These are phyloP conservation scores for Lathronympha strigana DNA, from an alignment of 2,888 invertebrate genomes.

Conservation along the genomic window DNA sequence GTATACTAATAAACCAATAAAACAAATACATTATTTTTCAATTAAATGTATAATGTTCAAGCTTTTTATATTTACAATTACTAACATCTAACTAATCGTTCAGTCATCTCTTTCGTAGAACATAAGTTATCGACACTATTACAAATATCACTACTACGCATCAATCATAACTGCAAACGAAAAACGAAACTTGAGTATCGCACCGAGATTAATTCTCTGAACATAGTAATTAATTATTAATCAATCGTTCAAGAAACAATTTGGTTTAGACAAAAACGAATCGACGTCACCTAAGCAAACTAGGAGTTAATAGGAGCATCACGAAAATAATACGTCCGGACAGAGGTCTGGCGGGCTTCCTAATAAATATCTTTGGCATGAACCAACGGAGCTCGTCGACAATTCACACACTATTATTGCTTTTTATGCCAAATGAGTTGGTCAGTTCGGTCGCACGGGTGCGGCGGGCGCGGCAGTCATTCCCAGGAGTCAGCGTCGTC, in stretches of 20 bases:
- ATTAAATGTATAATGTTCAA: conserved; percentile 82
- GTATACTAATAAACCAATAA: conserved; percentile 53
- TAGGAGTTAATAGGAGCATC: conserved; percentile 66
- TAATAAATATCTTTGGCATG: conserved; percentile 85
- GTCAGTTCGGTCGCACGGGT: conserved; percentile 48
- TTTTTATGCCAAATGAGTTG: conserved; percentile 62
- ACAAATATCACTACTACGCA: conserved; percentile 72
- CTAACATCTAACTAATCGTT: conserved; percentile 79
- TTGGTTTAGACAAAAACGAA: conserved; percentile 69
- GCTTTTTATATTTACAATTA: conserved; percentile 81
- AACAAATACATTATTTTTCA: conserved; percentile 66
- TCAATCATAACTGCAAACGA: conserved; percentile 79
- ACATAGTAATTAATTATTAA: conserved; percentile 51
- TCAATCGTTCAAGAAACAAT: conserved; percentile 63
- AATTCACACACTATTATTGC: conserved; percentile 70
- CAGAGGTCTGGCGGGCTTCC: conserved; percentile 58
- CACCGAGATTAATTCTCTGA: conserved; percentile 73
- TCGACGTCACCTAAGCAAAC: conserved; percentile 69
- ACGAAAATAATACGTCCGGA: conserved; percentile 62
- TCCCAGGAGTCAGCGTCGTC: conserved; percentile 67
- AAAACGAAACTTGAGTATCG: conserved; percentile 80
- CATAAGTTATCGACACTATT: conserved; percentile 80
- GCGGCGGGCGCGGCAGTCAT: conserved; percentile 59
- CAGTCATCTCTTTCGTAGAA: conserved; percentile 80
- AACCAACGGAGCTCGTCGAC: conserved; percentile 75